Base-by-base conservation (phyloP, 2,113 vertebrate species). In the Pampusana beccarii region DNA sequence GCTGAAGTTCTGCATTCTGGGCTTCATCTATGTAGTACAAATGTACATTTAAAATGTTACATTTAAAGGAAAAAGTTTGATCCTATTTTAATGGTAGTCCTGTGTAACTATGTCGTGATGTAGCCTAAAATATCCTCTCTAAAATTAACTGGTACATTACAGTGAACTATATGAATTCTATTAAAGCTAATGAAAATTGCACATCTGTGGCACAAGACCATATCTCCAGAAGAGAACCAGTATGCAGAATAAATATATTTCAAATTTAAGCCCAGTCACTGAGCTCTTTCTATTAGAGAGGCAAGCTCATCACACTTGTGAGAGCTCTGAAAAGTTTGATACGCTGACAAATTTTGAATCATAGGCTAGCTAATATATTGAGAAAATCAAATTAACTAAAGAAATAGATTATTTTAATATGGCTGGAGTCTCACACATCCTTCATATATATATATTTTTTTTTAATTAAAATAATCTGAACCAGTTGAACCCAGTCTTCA, bases 101-200 rank as follows among this genome's bases (percentile, higher is more conserved):
- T 79, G 23, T 71, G n/a, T 31, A 80, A 48, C 20, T 65, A n/a
- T 42, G 16, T 79, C 64, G 77, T 93, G 66, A 73, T 38, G 24
- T 57, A 84, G 17, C 64, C 53, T 82, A 85, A 92, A 86, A 92
- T 75, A 89, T 44, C 48, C 12, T 67, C 72, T 70, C 57, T 89
- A 87, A 90, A 93, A 91, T 91, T 92, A 91, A 80, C 51, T 61
- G 80, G 56, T n/a, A 67, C 48, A 38, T 44, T 86, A n/a, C 38
- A 88, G 62, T 86, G 78, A 69, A 77, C 95, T 89, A 18, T 83
- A 83, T 6, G 6, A 67, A 56, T 94, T 90, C 74, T 92, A 73
- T 88, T 93, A 89, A 84, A 79, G 42, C 34, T 89, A 78, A 93
- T 75, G 74, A 94, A 86, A 88, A 83, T 65, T 92, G 34, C 44